A percentile compares a stretch with the other conserved stretches of the same genome.
phyloP scores from a whole-genome alignment of 2,113 vertebrate genomes.

The Pantherophis guttatus region DNA sequence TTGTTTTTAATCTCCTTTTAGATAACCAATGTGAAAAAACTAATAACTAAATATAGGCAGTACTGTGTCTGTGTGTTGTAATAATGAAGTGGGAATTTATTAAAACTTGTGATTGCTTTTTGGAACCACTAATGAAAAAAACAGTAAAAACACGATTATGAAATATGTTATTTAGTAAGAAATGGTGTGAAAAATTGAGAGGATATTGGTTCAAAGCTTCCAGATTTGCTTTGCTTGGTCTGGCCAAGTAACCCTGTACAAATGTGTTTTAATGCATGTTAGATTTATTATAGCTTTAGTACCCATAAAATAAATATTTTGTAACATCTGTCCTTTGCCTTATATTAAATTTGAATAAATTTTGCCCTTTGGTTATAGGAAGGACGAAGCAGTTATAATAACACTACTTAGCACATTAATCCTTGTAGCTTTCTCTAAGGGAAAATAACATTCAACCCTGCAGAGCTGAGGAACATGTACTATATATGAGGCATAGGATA shows the following conservation, averaged over 20 bases:
- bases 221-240: conserved; percentile 26
- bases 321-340: conserved; percentile 41
- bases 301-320: conserved; percentile 49
- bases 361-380: conserved; percentile 52
- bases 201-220: conserved; percentile 23
- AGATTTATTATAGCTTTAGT: conserved; percentile 43
- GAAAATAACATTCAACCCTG: conserved; percentile 36
- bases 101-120: background rate
- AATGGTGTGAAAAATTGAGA: conserved; percentile 21
- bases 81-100: conserved; percentile 1
- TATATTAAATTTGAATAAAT: conserved; percentile 54
- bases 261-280: conserved; percentile 42
- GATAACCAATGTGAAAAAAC: conserved; percentile 12
- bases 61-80: background rate
- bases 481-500: conserved; percentile 29
- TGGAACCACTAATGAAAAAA: conserved; percentile 16
- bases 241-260: conserved; percentile 34
- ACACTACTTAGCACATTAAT: conserved; percentile 54
- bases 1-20: conserved; percentile 4
- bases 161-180: conserved; percentile 38
- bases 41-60: background rate
- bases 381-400: conserved; percentile 51
- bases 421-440: conserved; percentile 46
- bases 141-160: conserved; percentile 20
- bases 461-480: conserved; percentile 20